Conservation (phyloP, 2,888 invertebrate genomes). For the Eupithecia tripunctaria region DNA sequence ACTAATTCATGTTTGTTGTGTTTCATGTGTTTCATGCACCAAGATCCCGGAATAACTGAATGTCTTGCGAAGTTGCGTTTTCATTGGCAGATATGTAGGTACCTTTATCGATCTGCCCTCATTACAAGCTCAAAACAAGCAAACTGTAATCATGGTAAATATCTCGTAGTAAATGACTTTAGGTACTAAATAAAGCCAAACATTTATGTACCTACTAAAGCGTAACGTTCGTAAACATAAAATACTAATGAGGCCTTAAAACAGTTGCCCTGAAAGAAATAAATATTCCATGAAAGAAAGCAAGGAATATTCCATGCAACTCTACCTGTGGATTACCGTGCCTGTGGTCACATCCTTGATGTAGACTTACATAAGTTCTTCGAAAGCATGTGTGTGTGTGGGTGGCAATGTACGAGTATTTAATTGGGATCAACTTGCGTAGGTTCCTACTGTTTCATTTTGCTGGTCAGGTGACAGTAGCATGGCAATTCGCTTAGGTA, state of each 20-base stretch:
- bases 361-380: neutral
- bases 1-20: too few species aligned
- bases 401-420: neutral
- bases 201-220: neutral
- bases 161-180: too few species aligned
- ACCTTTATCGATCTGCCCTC: too few species aligned
- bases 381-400: constrained; percentile 3
- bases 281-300: neutral
- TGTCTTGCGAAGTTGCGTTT: too few species aligned
- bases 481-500: neutral
- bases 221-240: neutral
- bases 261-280: neutral
- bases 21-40: too few species aligned
- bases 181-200: too few species aligned
- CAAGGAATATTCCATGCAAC: neutral
- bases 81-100: too few species aligned
- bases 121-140: too few species aligned
- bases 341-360: neutral
- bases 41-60: too few species aligned
- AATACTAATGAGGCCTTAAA: neutral
- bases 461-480: neutral
- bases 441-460: neutral
- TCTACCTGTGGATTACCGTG: neutral
- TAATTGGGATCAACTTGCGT: neutral
- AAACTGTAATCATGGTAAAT: too few species aligned